Conservation (phyloP, 2,797 vertebrate genomes). For the Artibeus lituratus region DNA sequence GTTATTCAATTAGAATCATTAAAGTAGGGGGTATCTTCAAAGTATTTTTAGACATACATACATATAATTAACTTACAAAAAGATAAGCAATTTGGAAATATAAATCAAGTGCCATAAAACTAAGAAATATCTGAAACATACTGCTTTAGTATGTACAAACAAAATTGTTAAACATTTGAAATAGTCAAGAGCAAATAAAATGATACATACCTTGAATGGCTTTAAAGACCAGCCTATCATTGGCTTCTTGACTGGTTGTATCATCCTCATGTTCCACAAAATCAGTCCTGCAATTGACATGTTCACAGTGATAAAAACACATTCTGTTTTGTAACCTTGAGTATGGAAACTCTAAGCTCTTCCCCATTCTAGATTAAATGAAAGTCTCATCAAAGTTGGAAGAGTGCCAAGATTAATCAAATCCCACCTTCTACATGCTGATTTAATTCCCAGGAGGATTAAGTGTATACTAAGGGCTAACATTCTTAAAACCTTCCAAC, state of each 20-base stretch:
- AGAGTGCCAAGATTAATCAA: neutral
- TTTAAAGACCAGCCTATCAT: constrained; percentile 67
- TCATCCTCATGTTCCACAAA: constrained; percentile 56
- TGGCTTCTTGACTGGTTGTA: constrained; percentile 45
- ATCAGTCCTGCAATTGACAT: constrained; percentile 73
- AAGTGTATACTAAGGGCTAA: neutral
- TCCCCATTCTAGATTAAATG: neutral
- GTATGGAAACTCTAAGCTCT: neutral
- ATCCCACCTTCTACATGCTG: neutral
- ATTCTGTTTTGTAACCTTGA: neutral
- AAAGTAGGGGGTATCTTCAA: neutral
- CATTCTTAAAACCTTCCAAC: neutral
- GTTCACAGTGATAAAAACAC: constrained; percentile 41
- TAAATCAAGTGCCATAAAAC: neutral
- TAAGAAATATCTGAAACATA: neutral
- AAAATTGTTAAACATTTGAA: constrained; percentile 35
- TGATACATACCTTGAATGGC: constrained; percentile 81
- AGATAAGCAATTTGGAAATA: neutral
- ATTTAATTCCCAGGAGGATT: neutral
- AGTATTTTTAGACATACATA: neutral
- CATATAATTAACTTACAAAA: neutral
- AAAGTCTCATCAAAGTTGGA: neutral
- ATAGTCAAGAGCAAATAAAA: neutral
- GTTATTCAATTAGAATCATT: neutral
- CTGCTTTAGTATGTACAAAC: neutral